Base-by-base conservation (phyloP, 2,113 vertebrate genomes). In the Cololabis saira region DNA sequence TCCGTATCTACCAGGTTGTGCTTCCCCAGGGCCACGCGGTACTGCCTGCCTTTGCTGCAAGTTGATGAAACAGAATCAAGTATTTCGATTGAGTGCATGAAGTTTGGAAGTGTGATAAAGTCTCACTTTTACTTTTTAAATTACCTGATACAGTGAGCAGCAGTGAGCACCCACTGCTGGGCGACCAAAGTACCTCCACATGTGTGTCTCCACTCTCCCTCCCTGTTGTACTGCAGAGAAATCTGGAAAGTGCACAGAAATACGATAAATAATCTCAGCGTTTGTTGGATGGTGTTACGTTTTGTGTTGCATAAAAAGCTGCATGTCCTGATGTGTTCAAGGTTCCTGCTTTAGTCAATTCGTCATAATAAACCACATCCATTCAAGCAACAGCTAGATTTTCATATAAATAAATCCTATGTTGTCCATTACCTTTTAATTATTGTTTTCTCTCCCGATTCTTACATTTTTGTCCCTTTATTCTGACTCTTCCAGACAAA, bases 61-160 rank as follows among this genome's bases (percentile, higher is more conserved):
- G 30, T 22, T 8, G n/a, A 50, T 57, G 69, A 13, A 61, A 1
- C 18, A 21, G 1, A 27, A 27, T 27, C 24, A 27, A 5, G 24
- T 27, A 5, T 45, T 45, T 8, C 2, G 3, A 11, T 18, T 12
- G n/a, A 10, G 44, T 45, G 6, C 43, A 45, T 3, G 8, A 45
- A 45, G 7, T 8, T 47, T 47, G 5, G 44, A 47, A 10, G 15
- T 8, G 14, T 11, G 33, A 37, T 37, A 37, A 37, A 37, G 8
- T 45, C 16, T 47, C 16, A 11, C 3, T 11, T 5, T 51, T 12
- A 47, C 14, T 30, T 17, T 27, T 27, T 67, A 8, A 57, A 27
- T 27, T 90, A 98, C 96, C 94, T 94, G 92, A 95, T 94, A 59
- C 96, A 97, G 76, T 96, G 96, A 61, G 96, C 96, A 0, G 96